Percentiles rank a stretch among this genome's conserved stretches.
These are phyloP conservation scores for Cantharis lateralis DNA, from an alignment of 2,888 invertebrate species.

Conservation along the genomic window DNA sequence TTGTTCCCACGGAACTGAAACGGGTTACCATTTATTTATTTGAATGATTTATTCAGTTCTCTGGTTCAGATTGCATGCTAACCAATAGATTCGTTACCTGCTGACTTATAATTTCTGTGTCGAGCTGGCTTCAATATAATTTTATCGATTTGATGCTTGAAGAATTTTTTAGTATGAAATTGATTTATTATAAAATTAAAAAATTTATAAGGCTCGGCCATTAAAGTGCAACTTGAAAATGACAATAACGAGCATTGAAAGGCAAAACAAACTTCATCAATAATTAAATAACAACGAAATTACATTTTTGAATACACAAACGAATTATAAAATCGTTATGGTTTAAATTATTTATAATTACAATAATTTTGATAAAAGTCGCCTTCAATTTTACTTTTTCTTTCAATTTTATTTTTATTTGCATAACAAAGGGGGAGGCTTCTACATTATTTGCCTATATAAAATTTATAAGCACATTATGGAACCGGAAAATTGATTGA, in stretches of 20 bases:
- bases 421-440: background rate
- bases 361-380: background rate
- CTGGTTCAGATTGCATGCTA: too few relatives aligned
- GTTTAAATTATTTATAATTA: background rate
- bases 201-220: background rate
- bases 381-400: background rate
- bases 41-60: too few relatives aligned
- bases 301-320: background rate
- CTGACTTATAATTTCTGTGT: too few relatives aligned
- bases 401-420: background rate
- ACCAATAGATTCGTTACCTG: too few relatives aligned
- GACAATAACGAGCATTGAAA: background rate
- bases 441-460: background rate
- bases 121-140: too few relatives aligned
- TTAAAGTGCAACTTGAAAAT: background rate
- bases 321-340: background rate
- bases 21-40: too few relatives aligned
- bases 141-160: background rate
- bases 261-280: background rate
- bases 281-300: background rate
- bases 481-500: background rate
- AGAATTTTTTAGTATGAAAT: background rate
- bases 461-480: background rate
- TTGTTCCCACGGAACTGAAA: too few relatives aligned
- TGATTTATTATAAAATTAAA: background rate